These are phyloP conservation scores for Lasioglossum leucozonium DNA, from an alignment of 2,888 invertebrate genomes.

Conservation along the genomic window DNA sequence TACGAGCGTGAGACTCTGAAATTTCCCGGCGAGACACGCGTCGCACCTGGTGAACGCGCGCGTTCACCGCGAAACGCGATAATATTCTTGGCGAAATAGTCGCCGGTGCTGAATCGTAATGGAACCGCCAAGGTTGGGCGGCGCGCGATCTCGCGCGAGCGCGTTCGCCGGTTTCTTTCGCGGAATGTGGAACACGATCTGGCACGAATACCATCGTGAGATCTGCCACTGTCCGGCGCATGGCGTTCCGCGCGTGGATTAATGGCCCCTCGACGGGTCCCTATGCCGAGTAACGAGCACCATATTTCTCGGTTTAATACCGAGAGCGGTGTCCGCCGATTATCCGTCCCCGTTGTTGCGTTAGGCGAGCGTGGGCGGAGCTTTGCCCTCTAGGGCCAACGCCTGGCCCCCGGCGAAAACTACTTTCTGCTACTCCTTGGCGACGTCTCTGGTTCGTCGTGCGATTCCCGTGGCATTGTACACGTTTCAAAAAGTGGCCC, in stretches of 20 bases:
- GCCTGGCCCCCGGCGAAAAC: background rate
- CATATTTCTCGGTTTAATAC: slow-evolving; percentile 51
- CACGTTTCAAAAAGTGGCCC: background rate
- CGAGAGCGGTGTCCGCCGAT: slow-evolving; percentile 12
- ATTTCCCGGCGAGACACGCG: background rate
- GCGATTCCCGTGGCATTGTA: too few species aligned
- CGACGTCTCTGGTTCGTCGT: too few species aligned
- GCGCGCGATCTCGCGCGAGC: background rate
- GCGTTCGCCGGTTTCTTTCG: slow-evolving; percentile 28
- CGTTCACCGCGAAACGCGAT: background rate
- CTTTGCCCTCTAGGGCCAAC: background rate
- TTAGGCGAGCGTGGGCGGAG: slow-evolving; percentile 25
- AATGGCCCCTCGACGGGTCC: slow-evolving; percentile 36
- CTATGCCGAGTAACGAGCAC: slow-evolving; percentile 43
- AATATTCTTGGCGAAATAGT: background rate
- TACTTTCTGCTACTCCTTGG: too few species aligned
- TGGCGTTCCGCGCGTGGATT: slow-evolving; percentile 34
- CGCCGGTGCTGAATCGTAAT: slow-evolving; percentile 1
- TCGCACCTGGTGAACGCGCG: background rate
- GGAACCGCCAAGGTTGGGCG: slow-evolving; percentile 30
- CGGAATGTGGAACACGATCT: slow-evolving; percentile 53
- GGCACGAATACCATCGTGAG: slow-evolving; percentile 13
- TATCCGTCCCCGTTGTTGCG: slow-evolving; percentile 1
- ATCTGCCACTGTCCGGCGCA: slow-evolving; percentile 7
- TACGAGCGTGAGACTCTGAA: background rate